phyloP scores from a whole-genome alignment of 2,797 vertebrate species.

The Holocentrus rufus region DNA sequence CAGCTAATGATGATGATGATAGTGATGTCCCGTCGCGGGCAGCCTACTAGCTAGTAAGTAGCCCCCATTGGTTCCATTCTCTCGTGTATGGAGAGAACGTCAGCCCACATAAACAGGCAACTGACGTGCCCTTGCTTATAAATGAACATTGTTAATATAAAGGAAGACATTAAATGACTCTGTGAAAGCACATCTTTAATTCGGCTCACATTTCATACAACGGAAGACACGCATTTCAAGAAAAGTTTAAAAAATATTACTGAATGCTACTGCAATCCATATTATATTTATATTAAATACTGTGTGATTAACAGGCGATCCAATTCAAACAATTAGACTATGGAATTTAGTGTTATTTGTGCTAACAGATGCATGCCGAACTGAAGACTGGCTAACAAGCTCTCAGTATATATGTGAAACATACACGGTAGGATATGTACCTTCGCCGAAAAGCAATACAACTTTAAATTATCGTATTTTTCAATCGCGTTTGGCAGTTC shows the following conservation, averaged over 20 bases:
- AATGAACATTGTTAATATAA: not conserved
- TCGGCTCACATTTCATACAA: not conserved
- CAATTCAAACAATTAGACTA: too few species aligned
- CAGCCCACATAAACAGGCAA: not conserved
- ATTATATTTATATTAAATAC: too few species aligned
- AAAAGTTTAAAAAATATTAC: too few species aligned
- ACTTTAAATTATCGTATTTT: constrained; percentile 25
- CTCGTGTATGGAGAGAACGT: not conserved
- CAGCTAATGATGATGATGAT: too few species aligned
- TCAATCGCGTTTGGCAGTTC: constrained; percentile 38
- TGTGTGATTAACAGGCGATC: too few species aligned
- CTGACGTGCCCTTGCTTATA: accelerated
- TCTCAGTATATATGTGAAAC: accelerated
- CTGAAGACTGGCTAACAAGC: accelerated
- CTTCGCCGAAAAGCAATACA: not conserved
- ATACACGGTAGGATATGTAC: too few species aligned
- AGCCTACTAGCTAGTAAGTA: too few species aligned
- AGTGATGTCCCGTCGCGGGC: too few species aligned
- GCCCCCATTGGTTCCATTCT: too few species aligned
- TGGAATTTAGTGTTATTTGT: too few species aligned
- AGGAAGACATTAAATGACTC: not conserved
- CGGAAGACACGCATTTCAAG: not conserved
- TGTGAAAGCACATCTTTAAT: accelerated
- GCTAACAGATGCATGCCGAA: accelerated
- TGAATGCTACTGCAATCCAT: too few species aligned